Conservation (phyloP, 2,888 invertebrate species). For the Ophioninae sp. region DNA sequence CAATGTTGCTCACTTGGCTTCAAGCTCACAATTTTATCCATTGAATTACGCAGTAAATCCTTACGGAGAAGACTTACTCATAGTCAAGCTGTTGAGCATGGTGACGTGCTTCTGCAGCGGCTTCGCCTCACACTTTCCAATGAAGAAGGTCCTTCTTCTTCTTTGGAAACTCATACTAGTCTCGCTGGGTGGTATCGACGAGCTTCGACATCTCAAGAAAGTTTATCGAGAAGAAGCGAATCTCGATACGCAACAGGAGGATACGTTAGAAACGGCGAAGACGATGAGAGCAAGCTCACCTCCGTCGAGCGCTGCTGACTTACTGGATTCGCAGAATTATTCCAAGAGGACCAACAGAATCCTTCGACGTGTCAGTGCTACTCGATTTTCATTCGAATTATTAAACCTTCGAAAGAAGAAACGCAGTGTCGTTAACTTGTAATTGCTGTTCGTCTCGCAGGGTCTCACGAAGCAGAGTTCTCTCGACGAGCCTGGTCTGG, state of each 20-base stretch:
- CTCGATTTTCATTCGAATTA: neutral
- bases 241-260: constrained; percentile 91
- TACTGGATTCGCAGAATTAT: constrained; percentile 89
- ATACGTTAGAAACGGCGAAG: constrained; percentile 96
- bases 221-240: constrained; percentile 87
- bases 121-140: constrained; percentile 97
- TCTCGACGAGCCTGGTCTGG: constrained; percentile 90
- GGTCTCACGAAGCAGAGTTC: constrained; percentile 96
- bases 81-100: constrained; percentile 96
- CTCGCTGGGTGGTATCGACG: constrained; percentile 94
- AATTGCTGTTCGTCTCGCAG: constrained; percentile 78
- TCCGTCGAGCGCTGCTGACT: constrained; percentile 94
- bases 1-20: neutral
- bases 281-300: constrained; percentile 97
- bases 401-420: no score
- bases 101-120: constrained; percentile 98
- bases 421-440: no score
- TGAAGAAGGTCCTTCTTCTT: constrained; percentile 97
- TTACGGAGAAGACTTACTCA: constrained; percentile 90
- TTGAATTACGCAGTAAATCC: constrained; percentile 80
- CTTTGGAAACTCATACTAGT: constrained; percentile 97
- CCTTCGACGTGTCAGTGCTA: constrained; percentile 84
- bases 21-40: neutral
- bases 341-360: constrained; percentile 88
- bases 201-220: constrained; percentile 89